Conservation (phyloP, 2,797 vertebrate genomes). For the Sebastes taczanowskii region DNA sequence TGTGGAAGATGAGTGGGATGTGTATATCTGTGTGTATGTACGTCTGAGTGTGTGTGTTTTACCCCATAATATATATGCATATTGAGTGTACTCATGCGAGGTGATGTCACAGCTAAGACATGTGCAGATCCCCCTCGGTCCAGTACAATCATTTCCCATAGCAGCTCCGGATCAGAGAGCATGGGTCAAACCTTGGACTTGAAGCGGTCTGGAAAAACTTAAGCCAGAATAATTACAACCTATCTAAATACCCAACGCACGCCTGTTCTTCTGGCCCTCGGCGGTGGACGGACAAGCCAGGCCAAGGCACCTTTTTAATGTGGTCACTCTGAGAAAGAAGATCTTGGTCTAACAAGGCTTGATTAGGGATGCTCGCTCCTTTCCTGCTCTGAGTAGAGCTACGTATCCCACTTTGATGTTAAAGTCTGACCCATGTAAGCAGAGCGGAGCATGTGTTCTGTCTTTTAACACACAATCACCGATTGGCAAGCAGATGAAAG, state of each 20-base stretch:
- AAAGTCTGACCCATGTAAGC: slow-evolving; percentile 48
- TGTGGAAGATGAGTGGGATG: slow-evolving; percentile 26
- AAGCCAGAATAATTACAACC: slow-evolving; percentile 76
- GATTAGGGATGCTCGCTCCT: slow-evolving; percentile 61
- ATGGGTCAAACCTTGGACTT: slow-evolving; percentile 57
- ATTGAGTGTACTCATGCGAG: slow-evolving; percentile 6
- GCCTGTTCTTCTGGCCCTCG: slow-evolving; percentile 47
- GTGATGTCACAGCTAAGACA: slow-evolving; percentile 72
- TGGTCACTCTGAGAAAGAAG: slow-evolving; percentile 64
- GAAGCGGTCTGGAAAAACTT: slow-evolving; percentile 78
- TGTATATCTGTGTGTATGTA: neutral
- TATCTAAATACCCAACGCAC: slow-evolving; percentile 70
- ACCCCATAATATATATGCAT: slow-evolving; percentile 24
- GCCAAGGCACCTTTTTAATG: slow-evolving; percentile 51
- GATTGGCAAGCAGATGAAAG: slow-evolving; percentile 69
- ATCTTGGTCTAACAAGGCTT: slow-evolving; percentile 58
- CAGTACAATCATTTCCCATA: slow-evolving; percentile 59
- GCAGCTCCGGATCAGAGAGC: slow-evolving; percentile 65
- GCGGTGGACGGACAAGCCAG: slow-evolving; percentile 53
- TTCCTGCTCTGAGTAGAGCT: slow-evolving; percentile 41
- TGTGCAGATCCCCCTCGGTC: slow-evolving; percentile 46
- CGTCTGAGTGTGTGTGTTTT: neutral
- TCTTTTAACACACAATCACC: slow-evolving; percentile 72
- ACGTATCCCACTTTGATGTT: slow-evolving; percentile 62
- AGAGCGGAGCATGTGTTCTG: slow-evolving; percentile 49